Evolutionary conservation across 2,113 vertebrate genomes (phyloP).

Genomic region (Paramormyrops kingsleyae): DNA sequence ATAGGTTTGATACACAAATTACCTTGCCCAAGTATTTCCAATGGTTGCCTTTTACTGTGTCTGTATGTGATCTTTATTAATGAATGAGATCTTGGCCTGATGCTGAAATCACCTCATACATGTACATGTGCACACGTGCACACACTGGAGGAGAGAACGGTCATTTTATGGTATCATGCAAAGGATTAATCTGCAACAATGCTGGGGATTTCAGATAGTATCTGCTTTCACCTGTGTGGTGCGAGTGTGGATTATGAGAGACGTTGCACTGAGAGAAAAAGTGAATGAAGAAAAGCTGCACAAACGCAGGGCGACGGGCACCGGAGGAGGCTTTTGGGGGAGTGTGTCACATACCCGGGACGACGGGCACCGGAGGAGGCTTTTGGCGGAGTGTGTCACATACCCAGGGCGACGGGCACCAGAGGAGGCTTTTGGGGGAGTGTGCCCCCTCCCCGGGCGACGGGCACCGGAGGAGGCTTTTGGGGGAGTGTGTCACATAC

Average conservation of each 20-base stretch:
- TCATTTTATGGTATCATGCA: not conserved
- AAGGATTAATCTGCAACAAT: not conserved
- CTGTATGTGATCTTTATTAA: not conserved
- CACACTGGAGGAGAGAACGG: not conserved
- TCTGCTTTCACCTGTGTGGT: conserved; percentile 3
- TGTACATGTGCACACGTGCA: not conserved
- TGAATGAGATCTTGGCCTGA: not conserved
- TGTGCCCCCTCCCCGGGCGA: conserved; percentile 1
- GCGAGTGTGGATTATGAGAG: not conserved
- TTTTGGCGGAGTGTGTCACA: too few species aligned
- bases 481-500: conserved; percentile 11
- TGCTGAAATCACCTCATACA: not conserved
- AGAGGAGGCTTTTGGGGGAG: not conserved
- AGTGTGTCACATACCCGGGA: conserved; percentile 7
- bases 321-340: not conserved
- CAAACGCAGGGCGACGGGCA: not conserved
- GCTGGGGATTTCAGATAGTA: not conserved
- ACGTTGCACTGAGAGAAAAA: not conserved
- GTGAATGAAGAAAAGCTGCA: not conserved
- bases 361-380: too few species aligned
- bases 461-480: not conserved
- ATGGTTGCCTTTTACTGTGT: not conserved
- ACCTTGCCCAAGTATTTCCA: not conserved
- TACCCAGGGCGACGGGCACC: not conserved
- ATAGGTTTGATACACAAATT: not conserved